Base-by-base conservation (phyloP, 1,140 invertebrate species). In the Probaryconus sp. region DNA sequence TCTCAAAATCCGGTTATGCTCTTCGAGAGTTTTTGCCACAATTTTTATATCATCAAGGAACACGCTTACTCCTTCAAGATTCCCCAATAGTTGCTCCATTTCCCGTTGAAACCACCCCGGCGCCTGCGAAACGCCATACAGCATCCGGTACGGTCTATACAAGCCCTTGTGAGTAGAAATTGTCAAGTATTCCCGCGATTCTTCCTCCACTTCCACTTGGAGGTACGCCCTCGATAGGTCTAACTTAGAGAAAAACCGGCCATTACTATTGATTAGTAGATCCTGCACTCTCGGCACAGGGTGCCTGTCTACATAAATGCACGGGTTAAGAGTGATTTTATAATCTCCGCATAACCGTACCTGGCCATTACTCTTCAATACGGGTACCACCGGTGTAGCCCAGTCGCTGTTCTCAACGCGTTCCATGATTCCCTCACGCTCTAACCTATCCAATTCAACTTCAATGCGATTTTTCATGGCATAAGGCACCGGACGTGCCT, bases 321-420 rank as follows among this genome's bases (percentile, higher is more conserved):
- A 17, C 5, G 30, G 56, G 30, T 60, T 74, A 5, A 74, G 2
- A 0, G 63, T 55, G 0, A 68, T 16, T 28, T 68, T 67, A 30
- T 63, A 74, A 26, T 74, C 45, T 10, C 61, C 58, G 50, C 72
- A 79, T 16, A 80, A 38, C 20, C 75, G 42, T 5, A 78, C 70
- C 2, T 63, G 24, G 5, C 79, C 79, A 28, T 84, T 79, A 10
- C 37, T 55, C 33, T 83, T 85, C 3, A 74, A 40, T 0, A 84
- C 79, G 0, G 76, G 76, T 4, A 79, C 74, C n/a, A 77, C 48
- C 6, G 77, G 70, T 21, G 74, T 77, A 2, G 40, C 74, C 67
- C 75, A 79, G 7, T 69, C 56, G 13, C 48, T 72, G 31, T 21
- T 56, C 9, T 75, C 42, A 2, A 75, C 38, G 14, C 37, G 37